A percentile compares a stretch with the other conserved stretches of the same genome.
These are phyloP conservation scores for Betta splendens DNA, from an alignment of 2,797 vertebrate species.

Conservation along the genomic window DNA sequence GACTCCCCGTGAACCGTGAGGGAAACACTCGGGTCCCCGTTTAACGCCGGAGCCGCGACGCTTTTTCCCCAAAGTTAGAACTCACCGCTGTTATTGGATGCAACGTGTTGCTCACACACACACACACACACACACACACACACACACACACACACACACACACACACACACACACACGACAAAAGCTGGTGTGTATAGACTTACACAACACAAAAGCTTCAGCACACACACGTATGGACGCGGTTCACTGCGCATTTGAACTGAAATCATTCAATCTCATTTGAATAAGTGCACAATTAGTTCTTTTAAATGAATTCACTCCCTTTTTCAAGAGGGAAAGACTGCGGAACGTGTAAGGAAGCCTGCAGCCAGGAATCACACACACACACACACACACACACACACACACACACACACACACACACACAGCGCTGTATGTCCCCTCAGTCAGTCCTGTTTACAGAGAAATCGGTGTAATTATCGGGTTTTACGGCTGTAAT, in stretches of 20 bases:
- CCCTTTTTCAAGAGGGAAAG: conserved; percentile 8
- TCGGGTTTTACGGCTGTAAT: conserved; percentile 64
- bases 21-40: conserved; percentile 44
- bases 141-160: not conserved
- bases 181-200: too few species aligned
- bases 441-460: conserved; percentile 47
- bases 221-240: not conserved
- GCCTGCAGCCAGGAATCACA: conserved; percentile 5
- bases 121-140: not conserved
- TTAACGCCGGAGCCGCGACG: conserved; percentile 8
- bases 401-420: too few species aligned
- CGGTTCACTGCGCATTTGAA: conserved; percentile 40
- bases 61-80: conserved; percentile 31
- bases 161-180: not conserved
- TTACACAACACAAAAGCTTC: too few species aligned
- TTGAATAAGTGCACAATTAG: conserved; percentile 52
- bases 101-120: not conserved
- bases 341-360: conserved; percentile 9
- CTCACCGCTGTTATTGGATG: conserved; percentile 3
- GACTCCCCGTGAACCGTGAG: conserved; percentile 58
- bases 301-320: conserved; percentile 36
- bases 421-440: not conserved
- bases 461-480: conserved; percentile 62
- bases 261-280: conserved; percentile 39
- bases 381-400: too few species aligned